Evolutionary conservation across 2,797 vertebrate species (phyloP).

Genomic region (Acanthis flammea): DNA sequence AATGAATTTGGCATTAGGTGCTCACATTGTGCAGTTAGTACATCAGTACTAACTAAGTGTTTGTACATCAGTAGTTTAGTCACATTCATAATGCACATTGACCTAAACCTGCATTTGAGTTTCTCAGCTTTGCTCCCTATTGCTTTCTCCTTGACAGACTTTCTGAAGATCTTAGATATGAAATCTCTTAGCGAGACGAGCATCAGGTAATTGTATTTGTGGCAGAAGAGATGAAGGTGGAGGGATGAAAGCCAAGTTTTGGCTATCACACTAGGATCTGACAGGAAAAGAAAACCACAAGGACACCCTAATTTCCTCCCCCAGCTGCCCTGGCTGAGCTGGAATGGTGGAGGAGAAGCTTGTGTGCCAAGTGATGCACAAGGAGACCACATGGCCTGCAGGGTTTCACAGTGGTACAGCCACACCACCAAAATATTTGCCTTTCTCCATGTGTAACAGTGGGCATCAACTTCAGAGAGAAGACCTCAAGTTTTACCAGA

Average conservation of each 20-base stretch:
- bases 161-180: constrained; percentile 3
- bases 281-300: background rate
- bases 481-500: background rate
- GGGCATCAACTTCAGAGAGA: background rate
- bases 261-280: background rate
- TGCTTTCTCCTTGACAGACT: constrained; percentile 16
- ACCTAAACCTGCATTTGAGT: background rate
- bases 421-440: background rate
- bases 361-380: fast-evolving
- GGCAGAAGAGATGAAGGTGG: background rate
- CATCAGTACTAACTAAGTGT: background rate
- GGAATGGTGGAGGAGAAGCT: background rate
- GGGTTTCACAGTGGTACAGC: background rate
- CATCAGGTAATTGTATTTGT: background rate
- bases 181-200: background rate
- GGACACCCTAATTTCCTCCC: background rate
- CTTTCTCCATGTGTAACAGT: background rate
- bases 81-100: background rate
- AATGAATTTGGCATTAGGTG: background rate
- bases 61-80: background rate
- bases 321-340: background rate
- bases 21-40: background rate
- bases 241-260: background rate
- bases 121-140: background rate
- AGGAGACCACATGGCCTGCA: fast-evolving